phyloP scores from a whole-genome alignment of 2,888 invertebrate genomes.

The Oligia strigilis region DNA sequence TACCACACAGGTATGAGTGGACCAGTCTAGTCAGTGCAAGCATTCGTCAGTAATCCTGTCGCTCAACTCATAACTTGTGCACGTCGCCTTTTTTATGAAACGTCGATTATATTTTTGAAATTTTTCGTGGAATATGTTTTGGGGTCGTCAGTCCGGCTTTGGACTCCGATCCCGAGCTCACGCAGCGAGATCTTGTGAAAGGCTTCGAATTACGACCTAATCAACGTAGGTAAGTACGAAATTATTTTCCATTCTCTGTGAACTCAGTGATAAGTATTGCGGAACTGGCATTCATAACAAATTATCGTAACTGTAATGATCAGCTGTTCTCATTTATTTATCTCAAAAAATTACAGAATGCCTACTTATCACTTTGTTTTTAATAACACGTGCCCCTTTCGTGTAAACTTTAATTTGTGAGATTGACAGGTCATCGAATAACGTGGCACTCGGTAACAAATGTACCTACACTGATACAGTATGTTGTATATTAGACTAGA shows the following conservation, averaged over 20 bases:
- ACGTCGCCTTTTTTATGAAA: background rate
- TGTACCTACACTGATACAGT: background rate
- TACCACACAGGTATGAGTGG: too few relatives aligned
- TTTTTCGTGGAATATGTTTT: background rate
- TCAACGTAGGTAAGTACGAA: background rate
- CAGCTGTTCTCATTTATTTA: conserved; percentile 47
- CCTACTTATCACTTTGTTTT: conserved; percentile 19
- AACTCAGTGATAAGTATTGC: background rate
- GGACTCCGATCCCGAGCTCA: background rate
- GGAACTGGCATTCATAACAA: background rate
- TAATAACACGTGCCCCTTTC: conserved; percentile 26
- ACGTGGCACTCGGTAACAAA: conserved; percentile 21
- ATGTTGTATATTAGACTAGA: background rate
- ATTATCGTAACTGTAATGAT: conserved; percentile 16
- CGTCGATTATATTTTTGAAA: too few relatives aligned
- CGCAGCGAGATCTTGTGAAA: background rate
- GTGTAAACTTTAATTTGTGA: conserved; percentile 35
- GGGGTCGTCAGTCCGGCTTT: too few relatives aligned
- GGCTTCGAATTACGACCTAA: background rate
- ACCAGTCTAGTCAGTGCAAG: too few relatives aligned
- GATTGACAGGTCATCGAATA: conserved; percentile 52
- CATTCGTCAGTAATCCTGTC: too few relatives aligned
- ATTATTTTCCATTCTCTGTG: background rate
- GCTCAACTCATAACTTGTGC: too few relatives aligned
- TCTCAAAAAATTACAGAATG: background rate